A percentile compares a stretch with the other conserved stretches of the same genome.
These are phyloP conservation scores for Himalopsyche tibetana DNA, from an alignment of 2,888 invertebrate species.

Conservation along the genomic window DNA sequence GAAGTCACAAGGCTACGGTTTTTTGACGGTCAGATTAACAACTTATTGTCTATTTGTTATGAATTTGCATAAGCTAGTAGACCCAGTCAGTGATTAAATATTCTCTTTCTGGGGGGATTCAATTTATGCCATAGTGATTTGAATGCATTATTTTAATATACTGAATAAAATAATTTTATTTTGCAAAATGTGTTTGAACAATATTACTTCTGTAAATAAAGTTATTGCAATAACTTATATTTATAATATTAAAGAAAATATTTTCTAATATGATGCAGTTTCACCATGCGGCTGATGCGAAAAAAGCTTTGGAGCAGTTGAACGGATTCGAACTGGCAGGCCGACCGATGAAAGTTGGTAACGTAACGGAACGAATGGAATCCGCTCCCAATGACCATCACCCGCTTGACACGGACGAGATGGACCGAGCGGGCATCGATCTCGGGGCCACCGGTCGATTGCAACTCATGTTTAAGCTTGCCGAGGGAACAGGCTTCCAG, in stretches of 20 bases:
- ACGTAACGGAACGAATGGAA: conserved; percentile 94
- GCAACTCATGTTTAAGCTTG: conserved; percentile 98
- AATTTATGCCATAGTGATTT: conserved; percentile 61
- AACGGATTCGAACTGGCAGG: conserved; percentile 99
- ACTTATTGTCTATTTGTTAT: background rate
- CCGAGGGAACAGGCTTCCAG: conserved; percentile 93
- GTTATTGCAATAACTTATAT: conserved; percentile 53
- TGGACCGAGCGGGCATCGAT: conserved; percentile 97
- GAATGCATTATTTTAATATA: conserved; percentile 44
- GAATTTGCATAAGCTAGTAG: conserved; percentile 60
- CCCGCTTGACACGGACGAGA: conserved; percentile 94
- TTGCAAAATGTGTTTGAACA: conserved; percentile 22
- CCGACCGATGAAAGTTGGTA: conserved; percentile 98
- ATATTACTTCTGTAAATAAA: background rate
- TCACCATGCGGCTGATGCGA: conserved; percentile 97
- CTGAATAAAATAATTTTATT: background rate
- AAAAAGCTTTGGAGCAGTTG: conserved; percentile 97
- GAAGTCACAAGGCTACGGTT: conserved; percentile 97
- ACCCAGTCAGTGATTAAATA: conserved; percentile 53
- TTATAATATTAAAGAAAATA: conserved; percentile 33
- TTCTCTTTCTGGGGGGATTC: conserved; percentile 59
- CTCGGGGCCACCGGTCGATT: conserved; percentile 96
- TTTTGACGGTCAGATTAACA: conserved; percentile 88
- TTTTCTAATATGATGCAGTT: conserved; percentile 80
- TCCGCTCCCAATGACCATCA: conserved; percentile 84